Evolutionary conservation across 2,797 vertebrate genomes (phyloP), one percentile per base, ranked within the genome.

Genomic region (Molossus molossus): DNA sequence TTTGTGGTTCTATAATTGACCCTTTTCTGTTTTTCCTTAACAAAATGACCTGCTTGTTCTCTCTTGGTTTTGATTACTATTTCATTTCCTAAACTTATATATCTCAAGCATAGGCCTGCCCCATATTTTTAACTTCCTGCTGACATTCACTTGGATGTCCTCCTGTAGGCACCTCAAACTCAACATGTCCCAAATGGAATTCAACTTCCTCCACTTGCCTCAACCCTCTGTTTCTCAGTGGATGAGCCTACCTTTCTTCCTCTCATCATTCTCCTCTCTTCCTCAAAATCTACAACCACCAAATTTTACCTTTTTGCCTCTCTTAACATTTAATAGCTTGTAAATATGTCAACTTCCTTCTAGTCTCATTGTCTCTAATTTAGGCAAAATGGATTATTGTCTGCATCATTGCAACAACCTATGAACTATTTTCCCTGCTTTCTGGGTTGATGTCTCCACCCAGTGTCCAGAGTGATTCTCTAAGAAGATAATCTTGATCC

Each of bases 101-200:
- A 58, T 95, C 21, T 65, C 9, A 57, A 69, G 29, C 50, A 72
- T 25, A 67, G 21, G 29, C 57, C 75, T 33, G 20, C 29, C 29
- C 6, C 58, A 67, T 23, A 64, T 72, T 76, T 81, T 88, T 69
- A 96, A 81, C 17, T 94, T 80, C 77, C 29, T 60, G 57, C 33
- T 91, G 8, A 79, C 62, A n/a, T 13, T 91, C 29, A 25, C 8
- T 77, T 77, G 70, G 20, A 50, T 87, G 12, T 29, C 23, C 23
- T 65, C 33, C 77, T 50, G 1, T 48, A 65, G 14, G 62, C 15
- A 86, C 15, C 45, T 94, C 69, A 62, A 45, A 70, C 29, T 72
- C 75, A n/a, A 6, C 55, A 33, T 20, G 9, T 58, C 48, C 60
- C 72, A 33, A 73, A 25, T n/a, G 11, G 67, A 91, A 69, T 72